A percentile compares a stretch with the other conserved stretches of the same genome.
Conservation (phyloP, 2,888 invertebrate species). For the Coelopa pilipes region DNA sequence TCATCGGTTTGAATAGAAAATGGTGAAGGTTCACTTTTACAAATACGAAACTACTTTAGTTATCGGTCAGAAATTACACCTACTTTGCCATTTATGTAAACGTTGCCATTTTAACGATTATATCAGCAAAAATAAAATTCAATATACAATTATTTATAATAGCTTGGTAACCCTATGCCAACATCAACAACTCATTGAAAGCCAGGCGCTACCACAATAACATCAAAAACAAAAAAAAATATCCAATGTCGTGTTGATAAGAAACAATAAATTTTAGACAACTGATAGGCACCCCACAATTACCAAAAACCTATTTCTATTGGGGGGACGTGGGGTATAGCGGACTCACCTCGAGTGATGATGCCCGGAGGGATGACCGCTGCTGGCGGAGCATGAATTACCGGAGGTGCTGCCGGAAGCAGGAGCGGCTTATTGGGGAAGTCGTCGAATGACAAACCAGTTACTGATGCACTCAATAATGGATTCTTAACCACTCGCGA, state of each 20-base stretch:
- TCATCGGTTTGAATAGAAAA: background rate
- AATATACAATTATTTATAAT: background rate
- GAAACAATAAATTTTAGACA: background rate
- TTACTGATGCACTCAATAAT: conserved; percentile 78
- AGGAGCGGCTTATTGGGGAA: conserved; percentile 78
- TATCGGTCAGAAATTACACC: too few species aligned
- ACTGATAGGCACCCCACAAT: background rate
- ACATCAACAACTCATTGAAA: background rate
- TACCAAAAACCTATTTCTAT: background rate
- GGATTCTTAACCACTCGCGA: conserved; percentile 72
- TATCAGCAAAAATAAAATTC: background rate
- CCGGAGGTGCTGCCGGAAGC: conserved; percentile 72
- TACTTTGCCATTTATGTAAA: too few species aligned
- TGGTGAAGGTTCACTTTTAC: conserved; percentile 6
- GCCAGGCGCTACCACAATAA: background rate
- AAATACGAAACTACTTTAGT: background rate
- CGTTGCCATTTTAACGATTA: background rate
- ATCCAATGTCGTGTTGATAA: background rate
- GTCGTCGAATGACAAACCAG: conserved; percentile 78
- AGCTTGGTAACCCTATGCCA: too few species aligned
- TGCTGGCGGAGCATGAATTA: conserved; percentile 52
- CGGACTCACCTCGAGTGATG: conserved; percentile 37
- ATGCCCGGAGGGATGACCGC: conserved; percentile 45
- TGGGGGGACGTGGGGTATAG: background rate
- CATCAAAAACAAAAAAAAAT: background rate